Evolutionary conservation across 2,113 vertebrate species (phyloP), one percentile per base, ranked within the genome.

Genomic region (Podarcis cretensis): DNA sequence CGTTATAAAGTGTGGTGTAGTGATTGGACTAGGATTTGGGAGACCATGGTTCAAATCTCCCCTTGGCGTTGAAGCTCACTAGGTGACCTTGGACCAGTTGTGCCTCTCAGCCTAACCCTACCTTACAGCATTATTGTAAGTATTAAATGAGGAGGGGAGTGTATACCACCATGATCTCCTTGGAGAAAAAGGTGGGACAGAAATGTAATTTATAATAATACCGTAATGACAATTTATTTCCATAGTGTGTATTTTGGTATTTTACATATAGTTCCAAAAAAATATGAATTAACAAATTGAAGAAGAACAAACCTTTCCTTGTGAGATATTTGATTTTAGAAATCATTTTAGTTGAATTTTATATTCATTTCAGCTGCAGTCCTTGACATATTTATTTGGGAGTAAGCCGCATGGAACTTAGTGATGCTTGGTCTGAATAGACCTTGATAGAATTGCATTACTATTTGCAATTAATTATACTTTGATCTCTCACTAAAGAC

Each of bases 401-500:
- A 82, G 32, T 37, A 20, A 63, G 14, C 59, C 4, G 3, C 18
- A 30, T 35, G 57, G 25, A 37, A 82, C 32, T 65, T 21, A 37
- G 13, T 27, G 23, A 3, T 66, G 32, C 25, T 27, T 83, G n/a
- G 12, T 71, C 20, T 73, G 37, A 37, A 4, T 9, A 85, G 32
- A 37, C n/a, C 59, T 75, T 12, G 21, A 14, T 18, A 63, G 2
- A 18, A 84, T 84, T 84, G 10, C n/a, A 57, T 48, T 69, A 84
- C 77, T 77, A 48, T 71, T 89, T 75, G 20, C 43, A 59, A 2
- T n/a, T 84, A 76, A 92, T 40, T 48, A 9, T 75, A 59, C 86
- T 83, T 68, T 89, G 87, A 82, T 88, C 93, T 92, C 89, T 83
- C 94, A 92, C 54, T 79, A 40, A 96, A 99, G 99, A 99, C 98